These are phyloP conservation scores for Pardosa pseudoannulata DNA, from an alignment of 2,888 invertebrate genomes.

Conservation along the genomic window DNA sequence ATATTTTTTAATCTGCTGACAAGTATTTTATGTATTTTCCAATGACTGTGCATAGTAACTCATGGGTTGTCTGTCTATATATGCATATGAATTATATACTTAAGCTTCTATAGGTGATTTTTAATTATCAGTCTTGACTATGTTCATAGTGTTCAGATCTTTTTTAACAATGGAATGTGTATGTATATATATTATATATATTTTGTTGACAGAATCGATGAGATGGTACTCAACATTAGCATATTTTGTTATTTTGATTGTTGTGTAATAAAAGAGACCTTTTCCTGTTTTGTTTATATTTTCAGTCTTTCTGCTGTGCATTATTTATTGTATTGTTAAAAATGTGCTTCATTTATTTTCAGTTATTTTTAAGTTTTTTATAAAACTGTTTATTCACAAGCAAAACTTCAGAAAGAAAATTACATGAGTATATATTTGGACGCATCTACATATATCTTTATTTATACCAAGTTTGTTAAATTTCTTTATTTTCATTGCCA, in stretches of 20 bases:
- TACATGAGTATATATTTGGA: no score
- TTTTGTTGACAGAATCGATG: constrained; percentile 15
- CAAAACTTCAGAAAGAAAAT: no score
- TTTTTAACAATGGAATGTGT: constrained; percentile 5
- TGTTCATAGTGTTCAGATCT: constrained; percentile 17
- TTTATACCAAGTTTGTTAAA: no score
- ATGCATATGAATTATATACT: not conserved
- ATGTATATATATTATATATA: no score
- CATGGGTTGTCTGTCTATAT: not conserved
- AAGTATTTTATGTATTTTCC: not conserved
- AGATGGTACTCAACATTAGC: constrained; percentile 2
- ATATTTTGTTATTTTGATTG: constrained; percentile 23
- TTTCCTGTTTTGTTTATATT: not conserved
- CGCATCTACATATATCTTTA: no score
- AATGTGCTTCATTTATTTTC: no score
- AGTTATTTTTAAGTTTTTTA: no score
- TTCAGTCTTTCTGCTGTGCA: not conserved
- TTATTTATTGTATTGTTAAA: no score
- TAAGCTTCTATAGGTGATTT: not conserved
- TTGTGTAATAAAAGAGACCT: not conserved
- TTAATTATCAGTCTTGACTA: not conserved
- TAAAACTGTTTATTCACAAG: no score
- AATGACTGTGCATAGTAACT: not conserved
- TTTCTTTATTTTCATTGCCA: no score
- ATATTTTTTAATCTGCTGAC: no score